Evolutionary conservation across 2,888 invertebrate species (phyloP).

Genomic region (Dexiosoma caninum): DNA sequence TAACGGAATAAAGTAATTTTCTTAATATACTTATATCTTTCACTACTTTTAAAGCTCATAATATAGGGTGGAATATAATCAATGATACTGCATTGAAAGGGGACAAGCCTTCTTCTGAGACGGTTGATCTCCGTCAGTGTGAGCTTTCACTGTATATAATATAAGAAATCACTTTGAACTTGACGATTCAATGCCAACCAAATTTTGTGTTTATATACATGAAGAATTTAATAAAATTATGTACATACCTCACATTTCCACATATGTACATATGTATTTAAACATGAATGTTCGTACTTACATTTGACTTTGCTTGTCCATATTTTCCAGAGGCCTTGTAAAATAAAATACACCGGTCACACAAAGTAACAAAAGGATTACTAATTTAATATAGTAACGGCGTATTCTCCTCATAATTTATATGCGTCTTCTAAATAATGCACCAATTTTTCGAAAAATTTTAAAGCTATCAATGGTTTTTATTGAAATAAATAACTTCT

Average conservation of each 20-base stretch:
- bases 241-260: not conserved
- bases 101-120: too few species aligned
- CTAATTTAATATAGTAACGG: conserved; percentile 46
- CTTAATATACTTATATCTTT: too few species aligned
- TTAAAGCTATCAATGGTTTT: not conserved
- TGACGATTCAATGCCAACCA: too few species aligned
- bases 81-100: too few species aligned
- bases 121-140: too few species aligned
- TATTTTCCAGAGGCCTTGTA: conserved; percentile 18
- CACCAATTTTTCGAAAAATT: not conserved
- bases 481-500: not conserved
- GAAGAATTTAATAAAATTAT: not conserved
- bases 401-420: conserved; percentile 39
- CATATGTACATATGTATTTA: not conserved
- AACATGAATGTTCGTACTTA: not conserved
- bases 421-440: not conserved
- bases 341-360: conserved; percentile 42
- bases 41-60: too few species aligned
- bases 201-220: too few species aligned
- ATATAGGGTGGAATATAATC: too few species aligned
- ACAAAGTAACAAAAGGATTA: conserved; percentile 37
- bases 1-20: too few species aligned
- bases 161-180: too few species aligned
- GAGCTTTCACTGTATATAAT: too few species aligned
- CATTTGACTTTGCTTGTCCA: conserved; percentile 55